Evolutionary conservation across 2,888 invertebrate species (phyloP).

Genomic region (Leptura quadrifasciata): DNA sequence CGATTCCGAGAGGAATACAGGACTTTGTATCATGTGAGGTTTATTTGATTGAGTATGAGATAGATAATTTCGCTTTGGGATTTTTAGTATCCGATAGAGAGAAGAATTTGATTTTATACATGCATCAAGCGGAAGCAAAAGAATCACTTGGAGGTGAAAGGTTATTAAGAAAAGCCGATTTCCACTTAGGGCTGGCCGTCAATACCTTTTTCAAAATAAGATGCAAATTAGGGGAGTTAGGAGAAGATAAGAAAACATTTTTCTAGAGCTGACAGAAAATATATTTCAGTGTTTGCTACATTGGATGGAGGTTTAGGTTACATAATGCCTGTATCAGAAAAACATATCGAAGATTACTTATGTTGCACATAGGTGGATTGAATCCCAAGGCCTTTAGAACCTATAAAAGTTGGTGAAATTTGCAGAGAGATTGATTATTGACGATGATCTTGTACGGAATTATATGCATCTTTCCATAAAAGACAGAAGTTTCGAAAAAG

Average conservation of each 20-base stretch:
- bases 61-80: constrained; percentile 92
- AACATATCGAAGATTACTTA: constrained; percentile 92
- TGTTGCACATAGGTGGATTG: constrained; percentile 95
- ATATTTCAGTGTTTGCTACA: constrained; percentile 92
- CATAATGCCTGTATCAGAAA: constrained; percentile 94
- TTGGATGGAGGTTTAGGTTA: constrained; percentile 96
- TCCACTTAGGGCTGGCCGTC: constrained; percentile 92
- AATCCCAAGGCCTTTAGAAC: constrained; percentile 94
- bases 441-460: constrained; percentile 94
- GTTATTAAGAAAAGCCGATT: constrained; percentile 93
- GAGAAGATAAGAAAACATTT: constrained; percentile 76
- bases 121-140: constrained; percentile 96
- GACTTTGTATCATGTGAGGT: constrained; percentile 89
- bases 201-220: constrained; percentile 92
- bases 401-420: constrained; percentile 81
- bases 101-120: constrained; percentile 92
- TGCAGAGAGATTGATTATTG: constrained; percentile 90
- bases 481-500: constrained; percentile 91
- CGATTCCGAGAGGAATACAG: constrained; percentile 94
- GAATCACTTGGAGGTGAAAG: constrained; percentile 95
- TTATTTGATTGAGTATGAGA: constrained; percentile 93
- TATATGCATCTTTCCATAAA: constrained; percentile 86
- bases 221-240: constrained; percentile 81
- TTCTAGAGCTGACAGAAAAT: constrained; percentile 82
- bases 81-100: constrained; percentile 94